phyloP scores from a whole-genome alignment of 2,888 invertebrate species.

The Drosophila neotestacea region DNA sequence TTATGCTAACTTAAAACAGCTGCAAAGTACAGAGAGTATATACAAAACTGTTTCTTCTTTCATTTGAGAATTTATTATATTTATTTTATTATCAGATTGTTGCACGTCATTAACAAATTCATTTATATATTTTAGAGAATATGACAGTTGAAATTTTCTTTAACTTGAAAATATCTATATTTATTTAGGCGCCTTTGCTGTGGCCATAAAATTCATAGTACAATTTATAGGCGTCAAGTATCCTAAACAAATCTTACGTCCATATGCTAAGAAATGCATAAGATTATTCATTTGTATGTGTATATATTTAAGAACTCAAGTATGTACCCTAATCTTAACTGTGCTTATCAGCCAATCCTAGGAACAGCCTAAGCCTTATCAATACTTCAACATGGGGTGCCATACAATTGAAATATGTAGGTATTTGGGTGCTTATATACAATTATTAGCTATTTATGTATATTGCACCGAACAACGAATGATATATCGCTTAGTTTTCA shows the following conservation, averaged over 20 bases:
- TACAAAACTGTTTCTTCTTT: neutral
- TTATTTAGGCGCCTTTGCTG: constrained; percentile 1
- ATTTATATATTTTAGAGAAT: neutral
- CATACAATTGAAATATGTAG: constrained; percentile 6
- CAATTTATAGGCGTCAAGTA: neutral
- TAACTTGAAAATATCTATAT: neutral
- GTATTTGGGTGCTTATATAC: constrained; percentile 4
- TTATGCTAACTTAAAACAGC: neutral
- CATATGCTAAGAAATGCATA: neutral
- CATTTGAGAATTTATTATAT: neutral
- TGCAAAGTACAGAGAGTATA: constrained; percentile 1
- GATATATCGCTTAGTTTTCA: constrained; percentile 17
- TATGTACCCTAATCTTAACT: constrained; percentile 18
- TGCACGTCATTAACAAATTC: neutral
- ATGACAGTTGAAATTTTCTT: neutral
- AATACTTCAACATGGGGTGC: constrained; percentile 8
- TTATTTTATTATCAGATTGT: neutral
- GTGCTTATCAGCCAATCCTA: constrained; percentile 9
- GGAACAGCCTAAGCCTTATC: constrained; percentile 15
- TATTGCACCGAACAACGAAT: constrained; percentile 26
- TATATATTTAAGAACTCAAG: constrained; percentile 9
- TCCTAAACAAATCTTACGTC: constrained; percentile 4
- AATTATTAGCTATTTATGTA: constrained; percentile 8
- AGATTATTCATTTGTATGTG: constrained; percentile 1
- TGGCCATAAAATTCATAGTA: neutral